Evolutionary conservation across 2,797 vertebrate species (phyloP), one percentile per base, ranked within the genome.

Genomic region (Chloroceryle amazona): DNA sequence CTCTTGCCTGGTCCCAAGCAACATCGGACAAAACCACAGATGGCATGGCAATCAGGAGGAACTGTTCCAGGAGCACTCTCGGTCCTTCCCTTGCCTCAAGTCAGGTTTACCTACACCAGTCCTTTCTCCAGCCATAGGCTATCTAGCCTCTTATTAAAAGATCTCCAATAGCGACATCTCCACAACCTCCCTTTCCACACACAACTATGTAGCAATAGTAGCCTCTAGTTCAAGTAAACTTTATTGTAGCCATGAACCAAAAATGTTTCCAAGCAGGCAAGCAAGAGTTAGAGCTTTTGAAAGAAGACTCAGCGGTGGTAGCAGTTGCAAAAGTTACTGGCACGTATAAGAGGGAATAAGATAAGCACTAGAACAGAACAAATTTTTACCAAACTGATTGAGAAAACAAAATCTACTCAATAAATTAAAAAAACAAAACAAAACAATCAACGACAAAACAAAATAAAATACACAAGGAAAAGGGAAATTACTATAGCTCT

Each of bases 21-120:
- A 58, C 33, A 42, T 0, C 3, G 22, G 35, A 3, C 9, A 84
- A 91, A 89, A 41, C 6, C 51, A 65, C 37, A 70, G 39, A 66
- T 0, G 0, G 9, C 33, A 44, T 1, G 9, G 26, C 13, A 63
- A 74, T 42, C 20, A 1, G 17, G 20, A 41, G 26, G 17, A 51
- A 29, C 2, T 1, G 2, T 25, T 18, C 37, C 0, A 0, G 23
- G 47, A 74, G 12, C 4, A 1, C 29, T 15, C 22, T 26, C 0
- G 0, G 9, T 55, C 35, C n/a, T 65, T 67, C 9, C n/a, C 29
- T 52, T 37, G 11, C 21, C 41, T 37, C 22, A 9, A 13, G 10
- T 8, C 22, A 71, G 2, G 1, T 4, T 37, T 41, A 67, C 29
- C 39, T 42, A 55, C 13, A 39, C 9, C 13, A 47, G 16, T 8